Evolutionary conservation across 2,113 vertebrate species (phyloP).

Genomic region (Solea solea): DNA sequence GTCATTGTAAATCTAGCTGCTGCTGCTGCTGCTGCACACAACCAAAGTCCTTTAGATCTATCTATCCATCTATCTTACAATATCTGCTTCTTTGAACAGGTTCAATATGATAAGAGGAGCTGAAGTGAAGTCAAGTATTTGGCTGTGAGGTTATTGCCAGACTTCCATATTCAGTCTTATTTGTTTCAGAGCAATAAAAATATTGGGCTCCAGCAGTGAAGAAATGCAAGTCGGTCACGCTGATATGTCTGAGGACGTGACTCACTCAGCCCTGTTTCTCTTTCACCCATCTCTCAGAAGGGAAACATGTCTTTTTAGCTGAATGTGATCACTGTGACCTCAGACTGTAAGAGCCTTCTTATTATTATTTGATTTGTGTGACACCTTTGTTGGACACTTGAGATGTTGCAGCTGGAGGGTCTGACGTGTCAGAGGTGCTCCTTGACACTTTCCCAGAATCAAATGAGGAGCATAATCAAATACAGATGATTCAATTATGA

Average conservation of each 20-base stretch:
- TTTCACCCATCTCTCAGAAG: neutral
- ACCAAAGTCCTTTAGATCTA: no score
- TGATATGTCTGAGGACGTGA: neutral
- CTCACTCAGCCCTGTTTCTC: no score
- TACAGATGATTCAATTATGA: neutral
- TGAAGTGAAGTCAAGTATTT: neutral
- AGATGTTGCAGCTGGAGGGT: no score
- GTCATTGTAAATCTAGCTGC: no score
- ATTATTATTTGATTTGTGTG: neutral
- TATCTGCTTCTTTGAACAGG: no score
- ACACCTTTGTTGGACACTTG: neutral
- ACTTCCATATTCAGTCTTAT: neutral
- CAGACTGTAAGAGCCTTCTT: neutral
- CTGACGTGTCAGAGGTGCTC: neutral
- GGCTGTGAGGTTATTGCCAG: neutral
- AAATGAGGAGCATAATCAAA: neutral
- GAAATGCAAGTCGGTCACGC: neutral
- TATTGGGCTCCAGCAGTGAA: neutral
- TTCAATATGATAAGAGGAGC: no score
- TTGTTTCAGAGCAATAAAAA: neutral
- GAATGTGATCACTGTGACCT: neutral
- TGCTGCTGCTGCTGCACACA: neutral
- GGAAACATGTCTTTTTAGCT: neutral
- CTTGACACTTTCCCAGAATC: neutral
- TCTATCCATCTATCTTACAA: no score